Conservation (phyloP, 2,797 vertebrate genomes). For the Mallotus villosus region DNA sequence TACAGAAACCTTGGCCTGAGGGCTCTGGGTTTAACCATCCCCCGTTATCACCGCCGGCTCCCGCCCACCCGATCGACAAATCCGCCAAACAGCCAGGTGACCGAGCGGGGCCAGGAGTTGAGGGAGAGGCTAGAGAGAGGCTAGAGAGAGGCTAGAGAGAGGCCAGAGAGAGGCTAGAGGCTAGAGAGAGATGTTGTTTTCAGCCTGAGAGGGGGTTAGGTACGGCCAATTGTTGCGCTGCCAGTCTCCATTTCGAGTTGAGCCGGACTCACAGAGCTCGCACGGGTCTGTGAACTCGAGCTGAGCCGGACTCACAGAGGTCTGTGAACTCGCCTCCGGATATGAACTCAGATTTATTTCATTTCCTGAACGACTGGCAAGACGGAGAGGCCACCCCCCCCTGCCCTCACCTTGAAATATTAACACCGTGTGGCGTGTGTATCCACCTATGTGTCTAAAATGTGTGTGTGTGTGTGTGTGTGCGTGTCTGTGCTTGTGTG, state of each 20-base stretch:
- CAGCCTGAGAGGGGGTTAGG: neutral
- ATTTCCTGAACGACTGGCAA: constrained; percentile 55
- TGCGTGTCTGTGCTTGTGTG: constrained; percentile 28
- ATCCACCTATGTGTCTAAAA: neutral
- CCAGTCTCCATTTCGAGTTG: too few species aligned
- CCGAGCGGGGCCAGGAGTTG: neutral
- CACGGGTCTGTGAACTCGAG: constrained; percentile 24
- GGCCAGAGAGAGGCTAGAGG: neutral
- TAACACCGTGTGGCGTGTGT: neutral
- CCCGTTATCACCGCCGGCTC: neutral
- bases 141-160: too few species aligned
- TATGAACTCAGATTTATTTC: constrained; percentile 64
- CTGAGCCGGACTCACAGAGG: neutral
- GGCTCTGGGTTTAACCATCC: neutral
- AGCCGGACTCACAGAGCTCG: constrained; percentile 12
- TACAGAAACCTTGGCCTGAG: neutral
- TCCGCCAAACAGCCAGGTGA: neutral
- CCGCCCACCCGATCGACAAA: neutral
- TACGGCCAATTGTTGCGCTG: neutral
- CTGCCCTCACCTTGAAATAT: constrained; percentile 9
- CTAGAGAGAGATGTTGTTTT: neutral
- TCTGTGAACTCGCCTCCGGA: constrained; percentile 47
- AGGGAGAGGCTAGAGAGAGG: neutral
- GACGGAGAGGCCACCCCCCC: constrained; percentile 37
- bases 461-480: constrained; percentile 33